phyloP scores from a whole-genome alignment of 2,888 invertebrate genomes.

The Drosophila niveifrons region DNA sequence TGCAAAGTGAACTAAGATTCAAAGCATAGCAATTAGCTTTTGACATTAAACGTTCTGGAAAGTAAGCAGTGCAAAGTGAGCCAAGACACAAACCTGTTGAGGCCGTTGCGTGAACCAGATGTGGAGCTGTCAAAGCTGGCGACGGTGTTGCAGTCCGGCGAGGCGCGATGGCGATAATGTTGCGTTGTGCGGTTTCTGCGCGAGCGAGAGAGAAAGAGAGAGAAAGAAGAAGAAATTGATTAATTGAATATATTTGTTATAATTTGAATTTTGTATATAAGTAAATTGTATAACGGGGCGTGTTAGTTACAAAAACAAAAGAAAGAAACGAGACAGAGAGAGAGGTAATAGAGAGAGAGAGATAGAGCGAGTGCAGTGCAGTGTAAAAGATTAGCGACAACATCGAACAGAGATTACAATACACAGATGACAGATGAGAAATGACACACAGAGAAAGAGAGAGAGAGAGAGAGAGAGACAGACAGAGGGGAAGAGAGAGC shows the following conservation, averaged over 20 bases:
- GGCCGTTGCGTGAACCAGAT: conserved; percentile 92
- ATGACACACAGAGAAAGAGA: conserved; percentile 22
- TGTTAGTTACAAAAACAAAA: conserved; percentile 55
- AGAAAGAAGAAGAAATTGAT: conserved; percentile 3
- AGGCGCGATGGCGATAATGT: conserved; percentile 94
- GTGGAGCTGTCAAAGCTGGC: conserved; percentile 95
- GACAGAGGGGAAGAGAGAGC: conserved; percentile 30
- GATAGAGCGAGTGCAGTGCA: conserved; percentile 17
- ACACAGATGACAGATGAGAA: conserved; percentile 24
- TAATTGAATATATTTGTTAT: not conserved
- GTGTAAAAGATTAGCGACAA: conserved; percentile 35
- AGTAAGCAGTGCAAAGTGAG: not conserved
- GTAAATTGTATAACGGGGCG: conserved; percentile 15
- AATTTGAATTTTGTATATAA: not conserved
- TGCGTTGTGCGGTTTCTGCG: conserved; percentile 92
- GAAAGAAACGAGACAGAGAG: conserved; percentile 7
- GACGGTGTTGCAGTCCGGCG: conserved; percentile 96
- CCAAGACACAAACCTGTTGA: conserved; percentile 88
- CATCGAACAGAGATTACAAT: conserved; percentile 42
- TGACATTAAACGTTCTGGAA: not conserved
- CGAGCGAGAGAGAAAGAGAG: not conserved
- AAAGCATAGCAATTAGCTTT: not conserved
- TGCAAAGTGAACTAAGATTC: too few relatives aligned
- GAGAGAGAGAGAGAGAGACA: conserved; percentile 32
- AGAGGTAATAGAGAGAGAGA: conserved; percentile 20